These are phyloP conservation scores for Syrista parreyssii DNA, from an alignment of 2,888 invertebrate genomes.

Conservation along the genomic window DNA sequence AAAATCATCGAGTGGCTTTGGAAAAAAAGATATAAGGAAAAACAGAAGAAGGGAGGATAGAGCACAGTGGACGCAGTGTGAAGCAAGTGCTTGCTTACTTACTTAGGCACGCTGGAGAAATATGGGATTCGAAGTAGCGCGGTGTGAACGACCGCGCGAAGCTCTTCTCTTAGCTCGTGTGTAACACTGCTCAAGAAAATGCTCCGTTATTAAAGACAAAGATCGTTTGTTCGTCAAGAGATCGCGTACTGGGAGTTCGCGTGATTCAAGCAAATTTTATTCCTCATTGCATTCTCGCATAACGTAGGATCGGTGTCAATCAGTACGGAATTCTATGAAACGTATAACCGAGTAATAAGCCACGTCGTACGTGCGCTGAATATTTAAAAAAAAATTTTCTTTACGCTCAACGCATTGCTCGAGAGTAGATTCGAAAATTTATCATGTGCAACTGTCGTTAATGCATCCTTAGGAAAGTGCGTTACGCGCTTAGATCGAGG, in stretches of 20 bases:
- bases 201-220: conserved; percentile 3
- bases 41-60: conserved; percentile 18
- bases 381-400: not conserved
- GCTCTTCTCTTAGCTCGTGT: not conserved
- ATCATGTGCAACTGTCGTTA: not conserved
- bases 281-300: not conserved
- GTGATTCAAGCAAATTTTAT: not conserved
- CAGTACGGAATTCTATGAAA: not conserved
- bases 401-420: not conserved
- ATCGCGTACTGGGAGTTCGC: not conserved
- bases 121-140: conserved; percentile 2
- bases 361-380: not conserved
- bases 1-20: conserved; percentile 18
- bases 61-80: conserved; percentile 11
- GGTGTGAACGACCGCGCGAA: conserved; percentile 7
- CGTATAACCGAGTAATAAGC: not conserved
- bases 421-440: not conserved
- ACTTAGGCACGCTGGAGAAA: not conserved
- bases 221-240: conserved; percentile 2
- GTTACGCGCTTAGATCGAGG: not conserved
- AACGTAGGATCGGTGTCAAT: not conserved
- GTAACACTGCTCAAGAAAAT: not conserved
- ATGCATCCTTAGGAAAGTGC: not conserved
- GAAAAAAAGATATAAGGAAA: conserved; percentile 14
- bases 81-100: conserved; percentile 10